A percentile compares a stretch with the other conserved stretches of the same genome.
Evolutionary conservation across 2,113 vertebrate genomes (phyloP).

Genomic region (Uropsilus gracilis): DNA sequence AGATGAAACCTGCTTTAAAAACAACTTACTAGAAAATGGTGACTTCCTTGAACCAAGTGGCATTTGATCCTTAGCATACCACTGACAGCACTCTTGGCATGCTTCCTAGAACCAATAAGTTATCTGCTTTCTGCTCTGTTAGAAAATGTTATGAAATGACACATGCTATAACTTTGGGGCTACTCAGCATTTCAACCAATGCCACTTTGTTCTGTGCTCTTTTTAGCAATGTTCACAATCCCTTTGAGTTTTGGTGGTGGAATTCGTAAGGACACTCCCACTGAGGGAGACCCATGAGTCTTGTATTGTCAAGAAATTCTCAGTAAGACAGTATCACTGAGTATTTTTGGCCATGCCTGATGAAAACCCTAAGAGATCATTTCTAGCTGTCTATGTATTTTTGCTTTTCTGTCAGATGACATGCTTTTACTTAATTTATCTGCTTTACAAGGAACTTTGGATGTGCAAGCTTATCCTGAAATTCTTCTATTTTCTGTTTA

Average conservation of each 20-base stretch:
- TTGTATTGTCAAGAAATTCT: not conserved
- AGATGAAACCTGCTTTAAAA: not conserved
- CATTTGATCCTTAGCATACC: not conserved
- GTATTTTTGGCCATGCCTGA: not conserved
- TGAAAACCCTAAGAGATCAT: not conserved
- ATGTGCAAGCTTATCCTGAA: too few relatives aligned
- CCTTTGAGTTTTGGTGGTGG: not conserved
- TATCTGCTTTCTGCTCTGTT: not conserved
- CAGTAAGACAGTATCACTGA: not conserved
- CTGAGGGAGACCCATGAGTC: not conserved
- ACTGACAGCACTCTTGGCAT: not conserved
- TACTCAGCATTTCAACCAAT: not conserved
- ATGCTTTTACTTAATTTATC: not conserved
- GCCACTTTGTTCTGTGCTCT: not conserved
- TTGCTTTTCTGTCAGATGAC: constrained; percentile 16
- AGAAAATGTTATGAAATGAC: not conserved
- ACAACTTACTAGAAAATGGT: not conserved
- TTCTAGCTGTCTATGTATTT: not conserved
- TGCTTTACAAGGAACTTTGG: not conserved
- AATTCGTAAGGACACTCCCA: not conserved
- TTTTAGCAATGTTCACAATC: not conserved
- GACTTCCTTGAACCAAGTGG: not conserved
- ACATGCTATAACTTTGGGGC: accelerated
- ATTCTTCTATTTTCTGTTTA: not conserved
- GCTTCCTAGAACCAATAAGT: not conserved